Evolutionary conservation across 2,113 vertebrate genomes (phyloP).

Genomic region (Ornithorhynchus anatinus): DNA sequence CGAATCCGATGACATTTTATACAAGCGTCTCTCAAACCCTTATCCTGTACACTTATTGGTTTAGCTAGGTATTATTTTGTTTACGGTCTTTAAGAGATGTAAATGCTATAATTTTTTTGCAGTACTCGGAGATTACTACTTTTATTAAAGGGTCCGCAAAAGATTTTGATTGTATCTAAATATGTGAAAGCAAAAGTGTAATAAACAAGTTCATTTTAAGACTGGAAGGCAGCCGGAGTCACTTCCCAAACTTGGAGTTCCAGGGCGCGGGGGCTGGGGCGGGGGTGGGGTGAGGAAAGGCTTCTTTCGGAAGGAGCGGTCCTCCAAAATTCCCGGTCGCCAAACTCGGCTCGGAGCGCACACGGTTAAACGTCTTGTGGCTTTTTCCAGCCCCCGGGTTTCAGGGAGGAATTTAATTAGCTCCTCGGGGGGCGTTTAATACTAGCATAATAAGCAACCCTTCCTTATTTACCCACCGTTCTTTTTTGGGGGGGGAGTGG

Average conservation of each 20-base stretch:
- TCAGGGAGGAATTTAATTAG: slow-evolving; percentile 75
- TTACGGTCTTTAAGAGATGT: slow-evolving; percentile 64
- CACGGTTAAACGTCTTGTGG: too few species aligned
- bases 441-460: slow-evolving; percentile 70
- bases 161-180: slow-evolving; percentile 70
- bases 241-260: background rate
- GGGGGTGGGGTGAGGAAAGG: background rate
- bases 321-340: too few species aligned
- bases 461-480: slow-evolving; percentile 61
- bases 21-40: slow-evolving; percentile 33
- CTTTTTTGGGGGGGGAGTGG: background rate
- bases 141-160: slow-evolving; percentile 68
- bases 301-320: too few species aligned
- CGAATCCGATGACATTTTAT: slow-evolving; percentile 51
- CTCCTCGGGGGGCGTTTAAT: slow-evolving; percentile 69
- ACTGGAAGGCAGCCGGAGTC: slow-evolving; percentile 23
- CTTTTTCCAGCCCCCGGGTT: background rate
- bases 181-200: slow-evolving; percentile 71
- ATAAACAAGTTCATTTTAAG: slow-evolving; percentile 55
- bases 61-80: slow-evolving; percentile 62
- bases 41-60: slow-evolving; percentile 53
- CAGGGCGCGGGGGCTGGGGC: background rate
- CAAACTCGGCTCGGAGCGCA: too few species aligned
- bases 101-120: slow-evolving; percentile 72
- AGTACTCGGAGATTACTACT: slow-evolving; percentile 66